A percentile compares a stretch with the other conserved stretches of the same genome.
These are phyloP conservation scores for Philereme vetulata DNA, from an alignment of 2,888 invertebrate genomes.

Conservation along the genomic window DNA sequence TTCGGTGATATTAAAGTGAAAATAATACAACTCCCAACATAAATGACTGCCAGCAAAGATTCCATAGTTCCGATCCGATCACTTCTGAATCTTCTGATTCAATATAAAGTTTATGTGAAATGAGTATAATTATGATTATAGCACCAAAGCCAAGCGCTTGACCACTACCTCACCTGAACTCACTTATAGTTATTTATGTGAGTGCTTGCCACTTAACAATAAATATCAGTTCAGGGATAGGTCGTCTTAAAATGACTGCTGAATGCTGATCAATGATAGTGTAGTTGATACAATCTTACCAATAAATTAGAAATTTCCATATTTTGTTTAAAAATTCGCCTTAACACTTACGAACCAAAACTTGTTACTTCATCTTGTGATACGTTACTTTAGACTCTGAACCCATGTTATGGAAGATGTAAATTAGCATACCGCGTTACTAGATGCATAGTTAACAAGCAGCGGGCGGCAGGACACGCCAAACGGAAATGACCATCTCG, in stretches of 20 bases:
- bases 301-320: slow-evolving; percentile 7
- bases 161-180: no score
- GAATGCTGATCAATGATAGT: no score
- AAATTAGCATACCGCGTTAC: slow-evolving; percentile 26
- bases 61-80: no score
- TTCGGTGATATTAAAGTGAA: slow-evolving; percentile 43
- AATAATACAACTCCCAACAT: slow-evolving; percentile 39
- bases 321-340: slow-evolving; percentile 1
- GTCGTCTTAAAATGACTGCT: no score
- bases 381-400: slow-evolving; percentile 20
- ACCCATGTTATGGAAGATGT: slow-evolving; percentile 22
- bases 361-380: neutral
- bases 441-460: slow-evolving; percentile 49
- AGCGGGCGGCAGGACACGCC: slow-evolving; percentile 51
- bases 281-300: no score
- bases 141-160: no score
- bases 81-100: no score
- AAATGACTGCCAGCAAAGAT: slow-evolving; percentile 24
- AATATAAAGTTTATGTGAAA: no score
- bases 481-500: slow-evolving; percentile 72
- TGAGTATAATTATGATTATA: no score
- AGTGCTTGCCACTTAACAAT: no score
- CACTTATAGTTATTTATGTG: no score
- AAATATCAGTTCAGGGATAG: no score
- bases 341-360: neutral